phyloP scores from a whole-genome alignment of 2,113 vertebrate genomes.

The Notarius quadriscutis region DNA sequence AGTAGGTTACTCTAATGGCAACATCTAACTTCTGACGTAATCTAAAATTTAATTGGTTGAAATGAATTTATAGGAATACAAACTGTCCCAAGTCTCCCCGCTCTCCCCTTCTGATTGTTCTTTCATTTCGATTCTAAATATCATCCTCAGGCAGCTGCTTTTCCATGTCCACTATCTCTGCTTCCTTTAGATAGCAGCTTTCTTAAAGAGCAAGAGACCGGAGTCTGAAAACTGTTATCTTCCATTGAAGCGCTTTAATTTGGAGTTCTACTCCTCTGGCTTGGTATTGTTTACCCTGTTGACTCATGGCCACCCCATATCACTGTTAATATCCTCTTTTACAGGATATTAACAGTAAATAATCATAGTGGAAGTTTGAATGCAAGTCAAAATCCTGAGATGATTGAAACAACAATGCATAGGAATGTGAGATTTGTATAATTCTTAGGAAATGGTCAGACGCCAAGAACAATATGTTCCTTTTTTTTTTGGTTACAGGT shows the following conservation, averaged over 20 bases:
- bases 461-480: background rate
- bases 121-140: background rate
- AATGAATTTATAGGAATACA: too few species aligned
- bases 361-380: background rate
- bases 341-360: background rate
- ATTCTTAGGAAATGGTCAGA: background rate
- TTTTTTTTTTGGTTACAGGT: background rate
- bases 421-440: background rate
- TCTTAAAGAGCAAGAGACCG: background rate
- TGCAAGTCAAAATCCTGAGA: background rate
- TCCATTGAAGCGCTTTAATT: background rate
- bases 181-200: slow-evolving; percentile 1
- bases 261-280: background rate
- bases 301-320: background rate
- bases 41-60: too few species aligned
- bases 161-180: background rate
- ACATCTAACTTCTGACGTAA: too few species aligned
- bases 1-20: too few species aligned
- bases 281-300: background rate
- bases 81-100: too few species aligned
- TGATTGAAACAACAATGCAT: background rate
- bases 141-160: slow-evolving; percentile 1
- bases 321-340: background rate
- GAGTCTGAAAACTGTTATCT: background rate
- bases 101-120: background rate